phyloP scores from a whole-genome alignment of 2,888 invertebrate genomes.

The Himalopsyche japonica region DNA sequence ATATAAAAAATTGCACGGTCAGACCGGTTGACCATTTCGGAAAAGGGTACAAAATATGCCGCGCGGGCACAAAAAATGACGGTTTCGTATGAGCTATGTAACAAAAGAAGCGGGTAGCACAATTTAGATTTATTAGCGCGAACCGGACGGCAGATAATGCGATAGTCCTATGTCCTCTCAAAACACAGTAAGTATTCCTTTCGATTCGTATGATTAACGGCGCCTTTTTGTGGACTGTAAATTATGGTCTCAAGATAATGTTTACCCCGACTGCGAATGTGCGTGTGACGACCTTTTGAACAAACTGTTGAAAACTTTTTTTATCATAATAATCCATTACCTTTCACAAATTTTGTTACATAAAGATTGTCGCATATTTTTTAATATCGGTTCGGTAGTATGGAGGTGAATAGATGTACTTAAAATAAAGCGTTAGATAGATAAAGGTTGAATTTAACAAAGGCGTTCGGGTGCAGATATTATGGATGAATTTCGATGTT shows the following conservation, averaged over 20 bases:
- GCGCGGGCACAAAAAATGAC: slow-evolving; percentile 29
- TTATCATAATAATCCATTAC: neutral
- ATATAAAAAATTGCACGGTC: slow-evolving; percentile 30
- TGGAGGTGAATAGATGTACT: too few relatives aligned
- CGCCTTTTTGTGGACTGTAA: neutral
- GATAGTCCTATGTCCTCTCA: neutral
- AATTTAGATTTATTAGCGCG: slow-evolving; percentile 27
- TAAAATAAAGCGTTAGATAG: too few relatives aligned
- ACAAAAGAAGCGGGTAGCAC: slow-evolving; percentile 22
- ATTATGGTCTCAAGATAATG: neutral
- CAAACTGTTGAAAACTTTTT: neutral
- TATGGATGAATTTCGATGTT: too few relatives aligned
- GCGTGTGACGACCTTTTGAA: neutral
- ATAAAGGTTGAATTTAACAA: too few relatives aligned
- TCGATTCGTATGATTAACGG: neutral
- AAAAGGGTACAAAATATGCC: slow-evolving; percentile 28
- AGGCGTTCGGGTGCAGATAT: too few relatives aligned
- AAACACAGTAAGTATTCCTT: neutral
- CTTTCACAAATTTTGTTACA: neutral
- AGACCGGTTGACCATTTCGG: slow-evolving; percentile 7
- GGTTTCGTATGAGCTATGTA: slow-evolving; percentile 19
- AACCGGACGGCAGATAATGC: slow-evolving; percentile 6
- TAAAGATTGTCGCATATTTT: neutral
- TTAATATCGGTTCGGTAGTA: too few relatives aligned
- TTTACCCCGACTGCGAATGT: neutral